These are phyloP conservation scores for Taenaris catops DNA, from an alignment of 2,888 invertebrate genomes.

Conservation along the genomic window DNA sequence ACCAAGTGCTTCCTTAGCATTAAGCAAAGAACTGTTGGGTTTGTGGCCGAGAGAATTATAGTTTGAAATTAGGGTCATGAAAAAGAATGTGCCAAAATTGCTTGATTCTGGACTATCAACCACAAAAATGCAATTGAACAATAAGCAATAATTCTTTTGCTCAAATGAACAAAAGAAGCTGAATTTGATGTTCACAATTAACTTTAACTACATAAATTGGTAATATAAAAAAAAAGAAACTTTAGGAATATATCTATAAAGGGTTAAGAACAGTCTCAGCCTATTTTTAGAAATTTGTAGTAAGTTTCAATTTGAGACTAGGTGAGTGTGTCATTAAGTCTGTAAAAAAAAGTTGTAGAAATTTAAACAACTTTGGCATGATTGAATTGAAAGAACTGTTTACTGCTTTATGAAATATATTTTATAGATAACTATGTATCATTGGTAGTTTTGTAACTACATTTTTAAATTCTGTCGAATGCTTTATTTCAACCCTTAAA, in stretches of 20 bases:
- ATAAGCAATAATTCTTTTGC: slow-evolving; percentile 26
- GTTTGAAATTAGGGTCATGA: slow-evolving; percentile 37
- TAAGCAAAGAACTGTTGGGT: slow-evolving; percentile 45
- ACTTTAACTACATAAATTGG: slow-evolving; percentile 21
- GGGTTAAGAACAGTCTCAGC: slow-evolving; percentile 42
- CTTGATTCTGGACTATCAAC: slow-evolving; percentile 18
- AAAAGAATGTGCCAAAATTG: slow-evolving; percentile 64
- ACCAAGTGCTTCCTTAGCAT: slow-evolving; percentile 57
- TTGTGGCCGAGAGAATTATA: slow-evolving; percentile 28
- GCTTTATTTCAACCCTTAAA: slow-evolving; percentile 1
- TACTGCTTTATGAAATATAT: slow-evolving; percentile 32
- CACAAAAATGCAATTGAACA: slow-evolving; percentile 5
- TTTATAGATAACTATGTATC: neutral
- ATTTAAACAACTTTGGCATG: slow-evolving; percentile 39
- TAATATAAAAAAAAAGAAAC: slow-evolving; percentile 24
- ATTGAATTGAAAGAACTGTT: slow-evolving; percentile 42
- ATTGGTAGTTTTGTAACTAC: neutral
- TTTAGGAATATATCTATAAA: slow-evolving; percentile 29
- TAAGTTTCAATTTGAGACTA: slow-evolving; percentile 32
- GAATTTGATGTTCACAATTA: slow-evolving; percentile 21
- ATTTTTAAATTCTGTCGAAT: slow-evolving; percentile 1
- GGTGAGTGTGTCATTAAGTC: slow-evolving; percentile 42
- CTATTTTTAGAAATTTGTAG: slow-evolving; percentile 49
- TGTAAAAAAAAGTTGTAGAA: slow-evolving; percentile 40
- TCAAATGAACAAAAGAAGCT: slow-evolving; percentile 23